A percentile compares a stretch with the other conserved stretches of the same genome.
phyloP scores from a whole-genome alignment of 2,888 invertebrate species.

The Apamea crenata region DNA sequence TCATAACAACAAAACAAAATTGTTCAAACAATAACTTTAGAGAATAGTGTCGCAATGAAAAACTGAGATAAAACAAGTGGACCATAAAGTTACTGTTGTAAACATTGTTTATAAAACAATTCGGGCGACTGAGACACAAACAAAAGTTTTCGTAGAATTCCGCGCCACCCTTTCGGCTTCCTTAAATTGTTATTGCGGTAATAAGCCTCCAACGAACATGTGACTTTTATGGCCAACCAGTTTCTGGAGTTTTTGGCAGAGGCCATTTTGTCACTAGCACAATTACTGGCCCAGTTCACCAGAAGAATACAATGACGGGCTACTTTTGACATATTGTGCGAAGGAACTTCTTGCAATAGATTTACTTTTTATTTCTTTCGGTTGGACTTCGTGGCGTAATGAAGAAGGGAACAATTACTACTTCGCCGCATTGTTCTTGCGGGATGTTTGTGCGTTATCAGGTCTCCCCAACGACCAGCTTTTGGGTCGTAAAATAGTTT shows the following conservation, averaged over 20 bases:
- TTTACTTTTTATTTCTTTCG: constrained; percentile 61
- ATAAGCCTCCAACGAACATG: constrained; percentile 87
- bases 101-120: constrained; percentile 90
- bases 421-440: constrained; percentile 58
- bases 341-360: constrained; percentile 62
- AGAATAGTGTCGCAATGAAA: constrained; percentile 83
- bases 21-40: constrained; percentile 79
- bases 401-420: constrained; percentile 65
- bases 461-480: constrained; percentile 34
- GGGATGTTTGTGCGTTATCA: constrained; percentile 57
- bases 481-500: constrained; percentile 56
- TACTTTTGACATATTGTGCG: constrained; percentile 78
- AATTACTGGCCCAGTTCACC: constrained; percentile 80
- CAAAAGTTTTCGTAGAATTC: constrained; percentile 88
- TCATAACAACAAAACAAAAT: constrained; percentile 76
- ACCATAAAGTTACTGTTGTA: constrained; percentile 88
- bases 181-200: constrained; percentile 89
- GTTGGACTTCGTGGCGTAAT: constrained; percentile 55
- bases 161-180: constrained; percentile 88
- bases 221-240: constrained; percentile 88
- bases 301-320: constrained; percentile 75
- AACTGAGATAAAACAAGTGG: constrained; percentile 85
- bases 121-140: constrained; percentile 83
- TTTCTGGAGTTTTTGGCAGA: constrained; percentile 84
- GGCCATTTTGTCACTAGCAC: constrained; percentile 84